These are phyloP conservation scores for Platalea minor DNA, from an alignment of 2,797 vertebrate species.

Conservation along the genomic window DNA sequence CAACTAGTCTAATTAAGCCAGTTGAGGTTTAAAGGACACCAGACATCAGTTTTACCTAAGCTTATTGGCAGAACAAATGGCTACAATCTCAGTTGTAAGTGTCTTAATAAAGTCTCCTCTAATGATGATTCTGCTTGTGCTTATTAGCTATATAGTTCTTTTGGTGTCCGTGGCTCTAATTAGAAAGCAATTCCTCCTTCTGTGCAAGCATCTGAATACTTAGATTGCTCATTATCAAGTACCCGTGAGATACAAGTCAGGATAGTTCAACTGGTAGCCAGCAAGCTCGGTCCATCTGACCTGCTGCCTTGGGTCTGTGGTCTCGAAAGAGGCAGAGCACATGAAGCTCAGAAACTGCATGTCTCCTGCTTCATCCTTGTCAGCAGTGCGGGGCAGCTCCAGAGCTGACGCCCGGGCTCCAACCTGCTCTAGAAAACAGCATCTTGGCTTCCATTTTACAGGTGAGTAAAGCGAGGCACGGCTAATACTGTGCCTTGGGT, in stretches of 20 bases:
- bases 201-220: neutral
- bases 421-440: neutral
- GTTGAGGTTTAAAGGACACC: neutral
- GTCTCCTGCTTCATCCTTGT: neutral
- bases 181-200: slow-evolving; percentile 7
- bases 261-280: neutral
- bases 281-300: neutral
- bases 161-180: neutral
- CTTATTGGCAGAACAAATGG: slow-evolving; percentile 21
- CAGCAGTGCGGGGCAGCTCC: neutral
- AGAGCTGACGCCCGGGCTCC: neutral
- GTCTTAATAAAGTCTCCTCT: slow-evolving; percentile 4
- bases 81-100: neutral
- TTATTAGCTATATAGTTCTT: slow-evolving; percentile 2
- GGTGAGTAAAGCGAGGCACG: neutral
- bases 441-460: neutral
- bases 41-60: neutral
- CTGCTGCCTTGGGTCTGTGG: neutral
- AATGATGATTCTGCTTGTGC: neutral
- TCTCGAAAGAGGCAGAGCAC: neutral
- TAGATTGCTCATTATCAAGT: neutral
- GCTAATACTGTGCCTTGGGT: neutral
- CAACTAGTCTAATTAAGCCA: neutral
- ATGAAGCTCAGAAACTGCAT: neutral
- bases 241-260: neutral